Evolutionary conservation across 2,888 invertebrate species (phyloP).

Genomic region (Nomada flava): DNA sequence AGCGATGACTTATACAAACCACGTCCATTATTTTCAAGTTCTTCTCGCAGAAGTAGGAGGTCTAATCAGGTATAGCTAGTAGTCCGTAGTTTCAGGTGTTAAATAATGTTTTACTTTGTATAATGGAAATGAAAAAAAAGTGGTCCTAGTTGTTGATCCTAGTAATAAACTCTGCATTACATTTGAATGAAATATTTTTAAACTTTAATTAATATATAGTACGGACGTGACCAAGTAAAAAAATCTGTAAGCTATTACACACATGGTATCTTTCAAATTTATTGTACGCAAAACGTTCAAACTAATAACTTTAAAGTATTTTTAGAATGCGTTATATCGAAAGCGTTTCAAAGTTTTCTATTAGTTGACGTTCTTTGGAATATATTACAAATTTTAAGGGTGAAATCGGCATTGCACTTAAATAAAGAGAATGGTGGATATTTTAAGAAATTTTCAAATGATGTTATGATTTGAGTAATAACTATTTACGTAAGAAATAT

Average conservation of each 20-base stretch:
- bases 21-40: conserved; percentile 85
- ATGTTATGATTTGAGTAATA: conserved; percentile 16
- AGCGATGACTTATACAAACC: conserved; percentile 91
- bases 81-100: conserved; percentile 67
- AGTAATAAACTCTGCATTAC: conserved; percentile 36
- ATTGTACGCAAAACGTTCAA: conserved; percentile 23
- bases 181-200: conserved; percentile 53
- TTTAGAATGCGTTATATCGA: conserved; percentile 11
- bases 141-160: conserved; percentile 46
- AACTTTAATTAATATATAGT: conserved; percentile 38
- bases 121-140: conserved; percentile 31
- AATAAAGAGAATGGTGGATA: conserved; percentile 11
- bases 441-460: conserved; percentile 29
- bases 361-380: conserved; percentile 19
- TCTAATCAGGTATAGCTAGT: conserved; percentile 81
- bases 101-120: conserved; percentile 54
- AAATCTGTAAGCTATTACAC: conserved; percentile 33
- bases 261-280: conserved; percentile 20
- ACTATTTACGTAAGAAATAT: conserved; percentile 25
- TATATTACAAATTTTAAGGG: conserved; percentile 16
- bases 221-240: conserved; percentile 33
- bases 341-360: conserved; percentile 13
- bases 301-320: conserved; percentile 13
- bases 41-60: conserved; percentile 85
- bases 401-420: conserved; percentile 20